Base-by-base conservation (phyloP, 2,113 vertebrate species). In the Orthonyx spaldingii region DNA sequence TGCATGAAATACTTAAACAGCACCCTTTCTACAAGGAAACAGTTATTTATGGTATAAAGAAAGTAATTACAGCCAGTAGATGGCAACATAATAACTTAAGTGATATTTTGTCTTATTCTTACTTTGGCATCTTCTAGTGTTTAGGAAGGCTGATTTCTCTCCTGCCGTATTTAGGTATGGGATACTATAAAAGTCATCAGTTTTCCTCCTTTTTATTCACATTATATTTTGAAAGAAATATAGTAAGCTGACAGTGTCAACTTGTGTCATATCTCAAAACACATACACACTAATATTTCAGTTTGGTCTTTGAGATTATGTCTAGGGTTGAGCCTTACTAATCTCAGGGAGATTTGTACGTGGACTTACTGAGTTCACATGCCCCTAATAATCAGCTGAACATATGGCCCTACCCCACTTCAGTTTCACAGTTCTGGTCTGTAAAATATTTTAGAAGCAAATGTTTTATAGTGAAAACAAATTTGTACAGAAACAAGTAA, bases 61-160 rank as follows among this genome's bases (percentile, higher is more conserved):
- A 94, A 89, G 87, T 89, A 90, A 94, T 92, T 93, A 93, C 57
- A 97, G 52, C 98, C 98, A 98, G 98, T 96, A 98, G 98, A 97
- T 98, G 97, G 98, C 98, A 97, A 97, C 97, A 96, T 97, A 96
- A 97, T 92, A 96, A 92, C 95, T 97, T 61, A 68, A 94, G 96
- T 95, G 94, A 94, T 94, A 91, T 92, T 95, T 89, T 83, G 59
- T 35, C 71, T 64, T 49, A 69, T 30, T 77, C 69, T 87, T 91
- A n/a, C 76, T 92, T 93, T 4, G 12, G 32, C 60, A 92, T 77
- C 64, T 91, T 91, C 50, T 56, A 39, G 10, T 15, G 4, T 63
- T 87, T 56, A 63, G 14, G 30, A 77, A 74, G 27, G 39, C 22
- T 41, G n/a, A 28, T 70, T 81, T 92, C 17, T 81, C 32, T 59